A percentile compares a stretch with the other conserved stretches of the same genome.
phyloP scores from a whole-genome alignment of 2,113 vertebrate genomes.

The Melanocharis versteri region DNA sequence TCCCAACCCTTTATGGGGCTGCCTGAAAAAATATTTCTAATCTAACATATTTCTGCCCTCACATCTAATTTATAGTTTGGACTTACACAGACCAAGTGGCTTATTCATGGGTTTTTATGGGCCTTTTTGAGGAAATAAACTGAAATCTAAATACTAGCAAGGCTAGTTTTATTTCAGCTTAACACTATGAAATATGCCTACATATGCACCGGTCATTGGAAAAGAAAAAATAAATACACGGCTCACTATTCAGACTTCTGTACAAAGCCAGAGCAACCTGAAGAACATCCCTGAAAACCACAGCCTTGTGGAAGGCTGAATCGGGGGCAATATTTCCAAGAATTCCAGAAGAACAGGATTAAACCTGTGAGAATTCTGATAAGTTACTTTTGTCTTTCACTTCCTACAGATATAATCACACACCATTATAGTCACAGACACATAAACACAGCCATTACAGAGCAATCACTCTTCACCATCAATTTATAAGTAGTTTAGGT shows the following conservation, averaged over 20 bases:
- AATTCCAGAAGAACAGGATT: not conserved
- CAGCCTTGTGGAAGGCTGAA: not conserved
- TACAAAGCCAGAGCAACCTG: not conserved
- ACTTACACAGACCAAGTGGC: not conserved
- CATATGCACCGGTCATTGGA: not conserved
- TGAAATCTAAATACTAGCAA: not conserved
- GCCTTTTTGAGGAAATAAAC: not conserved
- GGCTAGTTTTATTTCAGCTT: not conserved
- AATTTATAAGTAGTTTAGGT: not conserved
- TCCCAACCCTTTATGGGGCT: not conserved
- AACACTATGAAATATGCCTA: not conserved
- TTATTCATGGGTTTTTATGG: not conserved
- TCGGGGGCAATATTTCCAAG: not conserved
- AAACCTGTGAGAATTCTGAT: not conserved
- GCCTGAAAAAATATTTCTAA: not conserved
- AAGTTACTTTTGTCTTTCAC: not conserved
- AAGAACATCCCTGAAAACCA: not conserved
- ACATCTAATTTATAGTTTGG: not conserved
- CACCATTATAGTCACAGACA: not conserved
- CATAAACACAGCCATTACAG: not conserved
- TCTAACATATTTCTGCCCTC: not conserved
- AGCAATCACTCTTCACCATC: not conserved
- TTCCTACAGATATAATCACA: not conserved
- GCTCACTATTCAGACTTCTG: not conserved
- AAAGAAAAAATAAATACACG: not conserved